phyloP scores from a whole-genome alignment of 2,888 invertebrate species.

The Geotrupes spiniger region DNA sequence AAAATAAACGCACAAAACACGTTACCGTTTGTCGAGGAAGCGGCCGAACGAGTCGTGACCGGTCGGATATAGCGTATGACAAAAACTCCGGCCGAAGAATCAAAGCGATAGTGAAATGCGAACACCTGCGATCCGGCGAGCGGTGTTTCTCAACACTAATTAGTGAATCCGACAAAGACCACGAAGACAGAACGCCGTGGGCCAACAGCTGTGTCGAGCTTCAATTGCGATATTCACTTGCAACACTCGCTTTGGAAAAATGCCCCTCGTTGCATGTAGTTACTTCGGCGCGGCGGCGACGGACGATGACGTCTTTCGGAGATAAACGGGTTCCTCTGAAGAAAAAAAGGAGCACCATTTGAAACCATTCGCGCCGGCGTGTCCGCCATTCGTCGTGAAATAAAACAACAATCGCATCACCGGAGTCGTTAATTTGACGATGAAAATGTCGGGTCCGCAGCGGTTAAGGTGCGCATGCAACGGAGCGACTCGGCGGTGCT shows the following conservation, averaged over 20 bases:
- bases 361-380: too few species aligned
- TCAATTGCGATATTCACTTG: constrained; percentile 12
- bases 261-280: neutral
- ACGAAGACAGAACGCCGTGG: constrained; percentile 17
- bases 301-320: neutral
- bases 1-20: too few species aligned
- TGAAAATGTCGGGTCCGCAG: too few species aligned
- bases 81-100: constrained; percentile 34
- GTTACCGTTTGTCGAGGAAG: too few species aligned
- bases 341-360: too few species aligned
- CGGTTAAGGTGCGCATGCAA: too few species aligned
- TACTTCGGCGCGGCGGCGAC: neutral
- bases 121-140: constrained; percentile 37
- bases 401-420: too few species aligned
- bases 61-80: constrained; percentile 31
- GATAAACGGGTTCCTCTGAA: too few species aligned
- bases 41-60: constrained; percentile 33
- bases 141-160: constrained; percentile 33
- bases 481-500: too few species aligned
- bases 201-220: constrained; percentile 19
- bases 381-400: too few species aligned
- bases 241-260: neutral
- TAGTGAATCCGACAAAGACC: constrained; percentile 31
- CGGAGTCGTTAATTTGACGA: too few species aligned
- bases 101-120: constrained; percentile 34